Evolutionary conservation across 2,113 vertebrate genomes (phyloP).

Genomic region (Gobiocypris rarus): DNA sequence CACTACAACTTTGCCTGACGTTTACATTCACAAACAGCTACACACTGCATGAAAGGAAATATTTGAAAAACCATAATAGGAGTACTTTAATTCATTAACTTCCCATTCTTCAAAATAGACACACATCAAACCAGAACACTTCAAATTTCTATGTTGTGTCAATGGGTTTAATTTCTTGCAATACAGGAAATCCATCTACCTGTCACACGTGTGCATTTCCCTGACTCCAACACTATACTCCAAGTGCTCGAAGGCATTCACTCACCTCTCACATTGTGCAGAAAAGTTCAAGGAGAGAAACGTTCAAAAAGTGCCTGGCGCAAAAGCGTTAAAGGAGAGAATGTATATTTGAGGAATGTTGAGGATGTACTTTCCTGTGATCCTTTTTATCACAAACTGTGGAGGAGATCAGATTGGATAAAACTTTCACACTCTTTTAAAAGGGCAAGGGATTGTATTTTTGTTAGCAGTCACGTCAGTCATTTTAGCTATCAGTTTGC

Average conservation of each 20-base stretch:
- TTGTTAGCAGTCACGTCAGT: not conserved
- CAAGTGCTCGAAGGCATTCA: constrained; percentile 11
- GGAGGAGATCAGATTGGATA: not conserved
- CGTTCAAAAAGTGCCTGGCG: no score
- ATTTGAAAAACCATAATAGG: no score
- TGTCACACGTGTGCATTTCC: not conserved
- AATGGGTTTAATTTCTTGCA: no score
- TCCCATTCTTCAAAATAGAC: no score
- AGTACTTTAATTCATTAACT: no score
- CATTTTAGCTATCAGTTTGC: constrained; percentile 5
- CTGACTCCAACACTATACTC: not conserved
- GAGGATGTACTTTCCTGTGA: not conserved
- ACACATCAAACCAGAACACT: no score
- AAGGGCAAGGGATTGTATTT: constrained; percentile 24
- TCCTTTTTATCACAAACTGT: constrained; percentile 1
- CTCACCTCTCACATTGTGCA: not conserved
- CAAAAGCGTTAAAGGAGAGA: not conserved
- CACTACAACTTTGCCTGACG: no score
- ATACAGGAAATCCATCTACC: no score
- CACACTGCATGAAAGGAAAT: no score
- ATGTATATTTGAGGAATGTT: constrained; percentile 5
- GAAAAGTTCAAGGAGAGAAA: constrained; percentile 3
- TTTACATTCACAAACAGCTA: no score
- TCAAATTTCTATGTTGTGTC: no score
- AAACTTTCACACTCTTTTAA: constrained; percentile 9